phyloP scores from a whole-genome alignment of 2,888 invertebrate species.

The Lottia scabra region DNA sequence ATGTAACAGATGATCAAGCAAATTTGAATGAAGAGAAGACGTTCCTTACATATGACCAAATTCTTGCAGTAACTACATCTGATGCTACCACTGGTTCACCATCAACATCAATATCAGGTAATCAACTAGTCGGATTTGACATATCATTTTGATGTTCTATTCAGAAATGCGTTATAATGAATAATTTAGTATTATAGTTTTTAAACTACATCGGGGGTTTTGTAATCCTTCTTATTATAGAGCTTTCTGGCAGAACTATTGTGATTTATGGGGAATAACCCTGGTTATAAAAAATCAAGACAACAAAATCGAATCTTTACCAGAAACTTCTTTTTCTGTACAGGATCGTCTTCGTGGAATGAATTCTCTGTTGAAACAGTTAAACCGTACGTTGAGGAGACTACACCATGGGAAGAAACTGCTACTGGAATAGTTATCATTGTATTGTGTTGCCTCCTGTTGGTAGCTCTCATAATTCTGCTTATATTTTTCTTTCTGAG shows the following conservation, averaged over 20 bases:
- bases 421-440: slow-evolving; percentile 33
- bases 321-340: background rate
- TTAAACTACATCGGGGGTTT: too few relatives aligned
- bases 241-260: too few relatives aligned
- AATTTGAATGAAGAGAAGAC: slow-evolving; percentile 33
- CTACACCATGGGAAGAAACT: slow-evolving; percentile 28
- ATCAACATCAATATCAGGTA: slow-evolving; percentile 40
- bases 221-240: too few relatives aligned
- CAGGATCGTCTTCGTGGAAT: slow-evolving; percentile 28
- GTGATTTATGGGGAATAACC: too few relatives aligned
- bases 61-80: slow-evolving; percentile 38
- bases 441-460: slow-evolving; percentile 28
- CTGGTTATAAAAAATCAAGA: too few relatives aligned
- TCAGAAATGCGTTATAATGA: too few relatives aligned
- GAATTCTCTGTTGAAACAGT: slow-evolving; percentile 29
- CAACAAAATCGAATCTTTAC: too few relatives aligned
- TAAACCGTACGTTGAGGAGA: slow-evolving; percentile 25
- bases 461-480: slow-evolving; percentile 28
- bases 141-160: too few relatives aligned
- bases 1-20: slow-evolving; percentile 28
- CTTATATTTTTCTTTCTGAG: slow-evolving; percentile 18
- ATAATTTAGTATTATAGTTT: too few relatives aligned
- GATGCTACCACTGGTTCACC: slow-evolving; percentile 40
- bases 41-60: slow-evolving; percentile 38
- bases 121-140: background rate